Evolutionary conservation across 1,140 invertebrate genomes (phyloP).

Genomic region (Oryctes rhinoceros): DNA sequence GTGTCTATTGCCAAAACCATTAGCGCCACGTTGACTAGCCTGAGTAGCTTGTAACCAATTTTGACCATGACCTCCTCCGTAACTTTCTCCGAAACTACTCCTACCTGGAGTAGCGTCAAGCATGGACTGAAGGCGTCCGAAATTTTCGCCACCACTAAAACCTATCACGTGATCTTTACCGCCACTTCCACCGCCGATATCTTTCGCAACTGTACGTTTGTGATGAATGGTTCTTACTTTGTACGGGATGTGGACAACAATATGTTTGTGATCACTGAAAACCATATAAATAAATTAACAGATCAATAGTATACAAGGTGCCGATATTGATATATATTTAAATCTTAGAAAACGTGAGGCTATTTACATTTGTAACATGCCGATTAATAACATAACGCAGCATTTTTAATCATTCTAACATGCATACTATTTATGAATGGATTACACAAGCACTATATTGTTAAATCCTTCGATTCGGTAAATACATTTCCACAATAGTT

Average conservation of each 20-base stretch:
- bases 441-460: too few species aligned
- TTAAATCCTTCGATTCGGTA: too few species aligned
- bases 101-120: neutral
- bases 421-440: too few species aligned
- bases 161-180: neutral
- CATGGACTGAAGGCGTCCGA: neutral
- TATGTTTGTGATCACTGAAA: conserved; percentile 1
- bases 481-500: too few species aligned
- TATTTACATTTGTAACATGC: too few species aligned
- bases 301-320: neutral
- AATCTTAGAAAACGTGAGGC: too few species aligned
- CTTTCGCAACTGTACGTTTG: neutral
- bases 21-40: neutral
- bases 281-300: neutral
- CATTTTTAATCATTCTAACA: too few species aligned
- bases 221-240: neutral
- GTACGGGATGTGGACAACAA: neutral
- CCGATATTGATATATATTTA: too few species aligned
- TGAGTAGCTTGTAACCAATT: conserved; percentile 9
- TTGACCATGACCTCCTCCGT: conserved; percentile 23
- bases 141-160: neutral
- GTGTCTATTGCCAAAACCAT: neutral
- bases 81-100: neutral
- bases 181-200: neutral
- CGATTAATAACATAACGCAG: too few species aligned